phyloP scores from a whole-genome alignment of 2,888 invertebrate species.

The Agrochola litura region DNA sequence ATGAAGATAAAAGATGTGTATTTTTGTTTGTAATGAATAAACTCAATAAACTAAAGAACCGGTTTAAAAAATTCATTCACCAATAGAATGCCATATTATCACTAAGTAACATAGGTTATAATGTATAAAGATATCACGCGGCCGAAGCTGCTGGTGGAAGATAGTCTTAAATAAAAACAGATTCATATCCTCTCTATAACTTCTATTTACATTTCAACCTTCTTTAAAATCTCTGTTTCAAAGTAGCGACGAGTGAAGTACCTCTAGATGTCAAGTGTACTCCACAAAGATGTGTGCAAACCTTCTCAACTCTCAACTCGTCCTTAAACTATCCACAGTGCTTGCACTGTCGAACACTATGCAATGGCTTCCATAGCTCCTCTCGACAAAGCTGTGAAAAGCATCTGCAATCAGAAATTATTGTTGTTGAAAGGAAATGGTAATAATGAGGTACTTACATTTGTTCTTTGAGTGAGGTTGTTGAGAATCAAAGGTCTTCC shows the following conservation, averaged over 20 bases:
- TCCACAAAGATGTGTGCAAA: slow-evolving; percentile 13
- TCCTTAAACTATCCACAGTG: slow-evolving; percentile 21
- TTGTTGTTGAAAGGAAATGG: background rate
- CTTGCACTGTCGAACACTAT: slow-evolving; percentile 7
- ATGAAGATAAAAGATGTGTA: no score
- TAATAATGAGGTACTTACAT: background rate
- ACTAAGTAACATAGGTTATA: no score
- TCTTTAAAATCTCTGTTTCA: background rate
- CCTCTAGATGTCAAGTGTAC: slow-evolving; percentile 16
- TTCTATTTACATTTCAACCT: background rate
- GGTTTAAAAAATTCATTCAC: no score
- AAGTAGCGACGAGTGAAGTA: background rate
- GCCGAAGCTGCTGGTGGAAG: no score
- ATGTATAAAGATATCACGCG: no score
- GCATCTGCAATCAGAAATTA: background rate
- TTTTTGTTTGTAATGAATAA: no score
- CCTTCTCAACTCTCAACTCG: background rate
- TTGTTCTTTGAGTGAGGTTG: background rate
- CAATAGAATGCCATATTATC: no score
- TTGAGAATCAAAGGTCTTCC: background rate
- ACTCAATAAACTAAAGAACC: no score
- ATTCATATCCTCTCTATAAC: background rate
- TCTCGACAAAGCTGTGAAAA: slow-evolving; percentile 5
- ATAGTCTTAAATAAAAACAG: background rate
- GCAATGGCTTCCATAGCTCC: background rate